phyloP scores from a whole-genome alignment of 2,888 invertebrate genomes.

The Myathropa florea region DNA sequence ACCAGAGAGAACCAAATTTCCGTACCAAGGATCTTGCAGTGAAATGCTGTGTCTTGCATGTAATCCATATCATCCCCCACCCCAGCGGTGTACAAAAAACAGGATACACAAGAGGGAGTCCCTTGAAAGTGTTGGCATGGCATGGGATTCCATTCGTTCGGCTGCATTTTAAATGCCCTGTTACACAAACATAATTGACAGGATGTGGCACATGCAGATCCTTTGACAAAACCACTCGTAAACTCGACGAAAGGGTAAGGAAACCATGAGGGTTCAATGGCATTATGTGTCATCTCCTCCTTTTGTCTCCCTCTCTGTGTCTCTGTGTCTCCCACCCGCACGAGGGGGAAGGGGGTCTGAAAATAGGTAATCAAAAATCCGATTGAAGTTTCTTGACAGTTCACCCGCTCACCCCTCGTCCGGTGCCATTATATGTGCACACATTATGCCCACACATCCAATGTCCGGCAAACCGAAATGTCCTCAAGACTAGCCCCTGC shows the following conservation, averaged over 20 bases:
- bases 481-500: slow-evolving; percentile 5
- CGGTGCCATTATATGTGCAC: neutral
- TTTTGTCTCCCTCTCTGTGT: neutral
- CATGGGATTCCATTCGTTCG: slow-evolving; percentile 4
- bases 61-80: neutral
- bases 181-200: slow-evolving; percentile 47
- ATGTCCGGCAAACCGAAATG: slow-evolving; percentile 24
- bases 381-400: slow-evolving; percentile 55
- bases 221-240: neutral
- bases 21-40: slow-evolving; percentile 48
- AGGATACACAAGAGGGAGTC: neutral
- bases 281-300: neutral
- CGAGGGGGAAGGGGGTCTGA: slow-evolving; percentile 11
- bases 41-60: slow-evolving; percentile 55
- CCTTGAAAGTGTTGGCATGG: neutral
- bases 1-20: slow-evolving; percentile 56
- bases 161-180: slow-evolving; percentile 30
- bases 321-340: neutral
- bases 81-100: neutral
- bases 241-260: neutral
- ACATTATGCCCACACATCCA: neutral
- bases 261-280: neutral
- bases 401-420: neutral
- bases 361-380: slow-evolving; percentile 61
- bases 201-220: slow-evolving; percentile 47